These are phyloP conservation scores for Tenthredo livida DNA, from an alignment of 2,888 invertebrate species.

Conservation along the genomic window DNA sequence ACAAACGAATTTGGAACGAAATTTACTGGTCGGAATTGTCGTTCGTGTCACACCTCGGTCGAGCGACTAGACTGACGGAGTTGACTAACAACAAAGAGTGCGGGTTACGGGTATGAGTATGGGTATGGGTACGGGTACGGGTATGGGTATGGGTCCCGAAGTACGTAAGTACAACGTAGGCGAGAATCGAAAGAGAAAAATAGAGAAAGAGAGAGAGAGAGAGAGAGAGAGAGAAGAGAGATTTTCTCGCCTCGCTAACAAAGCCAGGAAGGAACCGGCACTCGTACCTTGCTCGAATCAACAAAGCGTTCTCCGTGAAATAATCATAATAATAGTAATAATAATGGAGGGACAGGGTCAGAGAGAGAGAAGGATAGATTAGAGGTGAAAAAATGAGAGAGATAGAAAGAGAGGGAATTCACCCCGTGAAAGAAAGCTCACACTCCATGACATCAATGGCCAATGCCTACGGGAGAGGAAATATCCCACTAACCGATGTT, in stretches of 20 bases:
- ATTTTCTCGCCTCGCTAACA: constrained; percentile 77
- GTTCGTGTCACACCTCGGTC: constrained; percentile 36
- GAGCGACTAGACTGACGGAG: constrained; percentile 28
- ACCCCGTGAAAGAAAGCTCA: constrained; percentile 56
- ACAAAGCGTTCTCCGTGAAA: constrained; percentile 69
- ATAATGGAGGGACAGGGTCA: constrained; percentile 31
- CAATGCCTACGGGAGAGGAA: constrained; percentile 75
- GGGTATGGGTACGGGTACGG: not conserved
- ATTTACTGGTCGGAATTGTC: not conserved
- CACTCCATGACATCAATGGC: constrained; percentile 74
- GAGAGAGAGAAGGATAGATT: not conserved
- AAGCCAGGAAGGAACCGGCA: constrained; percentile 73
- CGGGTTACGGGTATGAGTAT: not conserved
- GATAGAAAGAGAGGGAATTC: constrained; percentile 46
- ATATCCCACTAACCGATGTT: constrained; percentile 76
- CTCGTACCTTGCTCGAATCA: constrained; percentile 56
- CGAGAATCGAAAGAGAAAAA: constrained; percentile 46
- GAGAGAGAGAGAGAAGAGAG: constrained; percentile 57
- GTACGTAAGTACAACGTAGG: constrained; percentile 19
- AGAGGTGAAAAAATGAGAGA: not conserved
- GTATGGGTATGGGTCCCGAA: not conserved
- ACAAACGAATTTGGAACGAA: not conserved
- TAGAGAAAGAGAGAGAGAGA: constrained; percentile 44
- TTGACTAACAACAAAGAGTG: constrained; percentile 50
- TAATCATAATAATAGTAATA: constrained; percentile 57